phyloP scores from a whole-genome alignment of 2,113 vertebrate species.

The Erythrolamprus reginae region DNA sequence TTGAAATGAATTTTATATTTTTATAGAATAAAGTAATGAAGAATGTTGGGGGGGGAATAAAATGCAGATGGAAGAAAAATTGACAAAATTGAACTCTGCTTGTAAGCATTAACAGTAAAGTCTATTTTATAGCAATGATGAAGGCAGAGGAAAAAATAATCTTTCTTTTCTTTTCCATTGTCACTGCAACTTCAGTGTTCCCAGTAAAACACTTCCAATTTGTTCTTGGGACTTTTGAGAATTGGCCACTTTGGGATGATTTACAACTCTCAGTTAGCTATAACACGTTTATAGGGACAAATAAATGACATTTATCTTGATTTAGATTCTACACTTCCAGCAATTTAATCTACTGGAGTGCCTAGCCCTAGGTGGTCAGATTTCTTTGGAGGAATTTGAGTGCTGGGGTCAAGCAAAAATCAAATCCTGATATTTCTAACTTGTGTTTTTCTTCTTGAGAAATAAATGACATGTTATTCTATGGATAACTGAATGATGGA shows the following conservation, averaged over 20 bases:
- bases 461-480: conserved; percentile 4
- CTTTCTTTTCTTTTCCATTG: neutral
- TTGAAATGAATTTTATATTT: neutral
- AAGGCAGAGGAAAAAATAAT: neutral
- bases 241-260: neutral
- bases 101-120: neutral
- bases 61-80: neutral
- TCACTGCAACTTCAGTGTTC: neutral
- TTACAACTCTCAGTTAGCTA: neutral
- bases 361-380: neutral
- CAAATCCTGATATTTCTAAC: neutral
- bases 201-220: neutral
- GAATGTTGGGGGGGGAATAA: neutral
- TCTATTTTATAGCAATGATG: neutral
- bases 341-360: neutral
- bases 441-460: conserved; percentile 15
- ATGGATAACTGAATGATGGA: conserved; percentile 32
- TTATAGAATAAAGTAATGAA: neutral
- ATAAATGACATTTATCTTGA: neutral
- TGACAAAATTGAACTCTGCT: neutral
- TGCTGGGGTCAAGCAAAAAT: neutral
- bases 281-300: neutral
- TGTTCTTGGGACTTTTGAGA: neutral
- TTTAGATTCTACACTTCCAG: neutral
- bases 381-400: neutral